These are phyloP conservation scores for Sylvicola cinctus DNA, from an alignment of 2,888 invertebrate genomes.

Conservation along the genomic window DNA sequence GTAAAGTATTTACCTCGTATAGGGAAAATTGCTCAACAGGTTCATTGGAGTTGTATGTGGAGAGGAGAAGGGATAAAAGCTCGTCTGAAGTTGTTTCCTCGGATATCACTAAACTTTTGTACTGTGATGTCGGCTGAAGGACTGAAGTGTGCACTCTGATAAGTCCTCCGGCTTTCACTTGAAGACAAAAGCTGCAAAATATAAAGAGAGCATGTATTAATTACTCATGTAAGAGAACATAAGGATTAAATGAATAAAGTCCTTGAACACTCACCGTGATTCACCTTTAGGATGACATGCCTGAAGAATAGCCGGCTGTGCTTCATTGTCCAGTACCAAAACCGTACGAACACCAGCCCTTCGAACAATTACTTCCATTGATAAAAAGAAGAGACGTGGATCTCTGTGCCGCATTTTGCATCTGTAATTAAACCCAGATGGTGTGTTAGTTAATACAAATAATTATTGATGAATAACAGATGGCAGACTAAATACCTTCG, in stretches of 20 bases:
- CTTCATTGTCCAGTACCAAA: conserved; percentile 68
- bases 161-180: conserved; percentile 74
- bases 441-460: neutral
- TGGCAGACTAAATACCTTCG: neutral
- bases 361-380: conserved; percentile 82
- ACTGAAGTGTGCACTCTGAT: conserved; percentile 85
- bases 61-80: conserved; percentile 60
- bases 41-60: conserved; percentile 67
- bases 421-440: conserved; percentile 10
- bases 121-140: conserved; percentile 76
- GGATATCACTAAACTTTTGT: conserved; percentile 77
- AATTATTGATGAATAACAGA: neutral
- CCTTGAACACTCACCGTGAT: conserved; percentile 43
- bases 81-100: conserved; percentile 79
- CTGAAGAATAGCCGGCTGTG: conserved; percentile 76
- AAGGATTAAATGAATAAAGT: neutral
- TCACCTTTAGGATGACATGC: conserved; percentile 88
- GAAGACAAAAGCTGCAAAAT: conserved; percentile 55
- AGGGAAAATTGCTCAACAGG: conserved; percentile 70
- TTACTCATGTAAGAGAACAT: neutral
- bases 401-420: conserved; percentile 77
- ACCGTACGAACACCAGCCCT: conserved; percentile 66
- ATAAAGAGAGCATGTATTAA: too few relatives aligned
- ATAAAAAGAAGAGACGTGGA: conserved; percentile 77
- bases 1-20: conserved; percentile 50